Evolutionary conservation across 2,113 vertebrate species (phyloP), one percentile per base, ranked within the genome.

Genomic region (Oncorhynchus clarkii): DNA sequence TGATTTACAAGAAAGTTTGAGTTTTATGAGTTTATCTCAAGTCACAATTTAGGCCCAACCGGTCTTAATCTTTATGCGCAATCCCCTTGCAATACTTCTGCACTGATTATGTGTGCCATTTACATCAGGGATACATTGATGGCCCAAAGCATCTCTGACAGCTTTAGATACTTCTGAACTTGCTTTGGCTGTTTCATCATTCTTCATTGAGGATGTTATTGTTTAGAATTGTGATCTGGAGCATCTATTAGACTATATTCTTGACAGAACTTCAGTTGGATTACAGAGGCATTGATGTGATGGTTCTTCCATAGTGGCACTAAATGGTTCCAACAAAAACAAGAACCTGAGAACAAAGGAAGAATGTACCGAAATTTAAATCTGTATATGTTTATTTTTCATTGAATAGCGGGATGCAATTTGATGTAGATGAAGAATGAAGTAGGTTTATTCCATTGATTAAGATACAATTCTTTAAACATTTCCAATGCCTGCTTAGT

Each of bases 401-500:
- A 49, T n/a, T 73, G 48, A 79, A 80, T 64, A 20, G 31, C 80
- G 59, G 62, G 12, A 71, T 68, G 65, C 5, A 1, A 65, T 77
- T 78, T 65, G 26, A n/a, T 14, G 71, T 70, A 74, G 67, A 82
- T 84, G 65, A 81, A 39, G 48, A 64, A 81, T 84, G 65, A 81
- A 39, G 48, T 74, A 70, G 39, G 70, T 82, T 78, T 75, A 60
- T 80, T 80, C 59, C 66, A 49, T 57, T 78, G 75, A 74, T 76
- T 27, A 75, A 66, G 57, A 67, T 74, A 71, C 2, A 45, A 29
- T 70, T 60, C 74, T 79, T 73, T 34, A n/a, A 8, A 49, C 5
- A 71, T 57, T 54, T 64, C 14, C 12, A 49, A 68, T 2, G 45
- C 26, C 4, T 3, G 76, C 69, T 69, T 73, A 13, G 45, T 74